phyloP scores from a whole-genome alignment of 2,113 vertebrate genomes.

The Nasalis larvatus region DNA sequence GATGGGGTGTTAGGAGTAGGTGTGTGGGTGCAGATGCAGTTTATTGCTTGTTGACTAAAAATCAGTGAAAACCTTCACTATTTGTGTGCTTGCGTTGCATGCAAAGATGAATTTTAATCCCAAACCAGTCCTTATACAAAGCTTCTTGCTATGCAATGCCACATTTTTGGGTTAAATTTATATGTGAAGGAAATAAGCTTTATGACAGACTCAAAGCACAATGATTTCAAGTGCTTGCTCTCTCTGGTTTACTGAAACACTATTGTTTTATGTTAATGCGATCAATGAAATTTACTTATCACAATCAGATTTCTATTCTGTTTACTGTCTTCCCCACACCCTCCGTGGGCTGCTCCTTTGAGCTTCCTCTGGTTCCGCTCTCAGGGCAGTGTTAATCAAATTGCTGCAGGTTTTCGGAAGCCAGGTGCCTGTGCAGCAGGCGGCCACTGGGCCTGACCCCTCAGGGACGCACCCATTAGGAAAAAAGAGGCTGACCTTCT shows the following conservation, averaged over 20 bases:
- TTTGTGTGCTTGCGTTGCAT: constrained; percentile 80
- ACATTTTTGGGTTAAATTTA: constrained; percentile 72
- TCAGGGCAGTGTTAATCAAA: constrained; percentile 79
- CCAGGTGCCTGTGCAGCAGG: constrained; percentile 80
- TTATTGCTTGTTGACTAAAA: constrained; percentile 88
- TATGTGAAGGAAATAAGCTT: constrained; percentile 79
- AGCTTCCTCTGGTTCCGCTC: constrained; percentile 60
- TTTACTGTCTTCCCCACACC: constrained; percentile 46
- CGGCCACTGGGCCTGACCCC: constrained; percentile 75
- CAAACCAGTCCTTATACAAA: constrained; percentile 79
- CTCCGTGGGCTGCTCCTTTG: constrained; percentile 26
- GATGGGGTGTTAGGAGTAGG: constrained; percentile 96
- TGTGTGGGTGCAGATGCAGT: constrained; percentile 89
- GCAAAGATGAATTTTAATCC: constrained; percentile 82
- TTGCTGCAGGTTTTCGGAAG: constrained; percentile 79
- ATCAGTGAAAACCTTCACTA: constrained; percentile 84
- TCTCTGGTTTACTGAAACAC: constrained; percentile 48
- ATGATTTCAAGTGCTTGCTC: constrained; percentile 64
- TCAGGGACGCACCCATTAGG: constrained; percentile 84
- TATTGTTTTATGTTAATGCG: constrained; percentile 68
- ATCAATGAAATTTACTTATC: constrained; percentile 77
- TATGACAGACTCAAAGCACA: constrained; percentile 60
- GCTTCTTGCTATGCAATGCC: constrained; percentile 60
- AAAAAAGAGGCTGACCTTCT: constrained; percentile 84
- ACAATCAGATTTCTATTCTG: constrained; percentile 68